Evolutionary conservation across 1,140 invertebrate genomes (phyloP).

Genomic region (Drosophila pseudoananassae): DNA sequence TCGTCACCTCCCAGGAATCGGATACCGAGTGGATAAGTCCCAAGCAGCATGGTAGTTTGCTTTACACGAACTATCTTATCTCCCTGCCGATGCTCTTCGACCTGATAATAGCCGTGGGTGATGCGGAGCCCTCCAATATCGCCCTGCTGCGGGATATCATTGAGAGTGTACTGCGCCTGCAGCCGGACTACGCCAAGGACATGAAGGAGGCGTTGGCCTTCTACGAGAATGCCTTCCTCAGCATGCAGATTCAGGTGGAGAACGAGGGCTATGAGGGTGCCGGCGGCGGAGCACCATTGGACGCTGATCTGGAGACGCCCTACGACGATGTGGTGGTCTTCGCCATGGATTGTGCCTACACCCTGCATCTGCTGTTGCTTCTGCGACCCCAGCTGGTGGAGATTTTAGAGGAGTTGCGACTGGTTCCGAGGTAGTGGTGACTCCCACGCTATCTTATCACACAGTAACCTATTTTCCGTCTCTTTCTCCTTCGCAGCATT

Average conservation of each 20-base stretch:
- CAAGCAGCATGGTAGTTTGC: constrained; percentile 87
- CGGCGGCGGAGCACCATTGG: constrained; percentile 61
- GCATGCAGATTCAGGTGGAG: constrained; percentile 77
- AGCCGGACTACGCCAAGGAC: constrained; percentile 90
- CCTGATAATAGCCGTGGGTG: constrained; percentile 90
- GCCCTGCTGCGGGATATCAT: constrained; percentile 87
- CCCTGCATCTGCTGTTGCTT: constrained; percentile 88
- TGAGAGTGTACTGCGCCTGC: constrained; percentile 87
- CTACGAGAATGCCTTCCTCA: constrained; percentile 82
- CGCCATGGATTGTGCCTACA: constrained; percentile 88
- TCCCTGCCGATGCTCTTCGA: constrained; percentile 93
- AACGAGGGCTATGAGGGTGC: constrained; percentile 79
- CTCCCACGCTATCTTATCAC: not conserved
- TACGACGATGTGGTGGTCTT: constrained; percentile 90
- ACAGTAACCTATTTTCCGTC: not conserved
- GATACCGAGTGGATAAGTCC: constrained; percentile 88
- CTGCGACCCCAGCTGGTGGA: constrained; percentile 85
- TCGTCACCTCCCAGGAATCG: constrained; percentile 91
- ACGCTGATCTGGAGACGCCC: constrained; percentile 72
- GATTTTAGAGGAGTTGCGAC: constrained; percentile 57
- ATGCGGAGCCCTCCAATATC: constrained; percentile 85
- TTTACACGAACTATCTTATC: constrained; percentile 92
- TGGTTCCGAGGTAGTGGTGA: constrained; percentile 60
- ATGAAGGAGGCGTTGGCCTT: constrained; percentile 86
- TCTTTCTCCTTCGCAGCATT: constrained; percentile 84